These are phyloP conservation scores for Yasuhikotakia modesta DNA, from an alignment of 2,797 vertebrate genomes.

Conservation along the genomic window DNA sequence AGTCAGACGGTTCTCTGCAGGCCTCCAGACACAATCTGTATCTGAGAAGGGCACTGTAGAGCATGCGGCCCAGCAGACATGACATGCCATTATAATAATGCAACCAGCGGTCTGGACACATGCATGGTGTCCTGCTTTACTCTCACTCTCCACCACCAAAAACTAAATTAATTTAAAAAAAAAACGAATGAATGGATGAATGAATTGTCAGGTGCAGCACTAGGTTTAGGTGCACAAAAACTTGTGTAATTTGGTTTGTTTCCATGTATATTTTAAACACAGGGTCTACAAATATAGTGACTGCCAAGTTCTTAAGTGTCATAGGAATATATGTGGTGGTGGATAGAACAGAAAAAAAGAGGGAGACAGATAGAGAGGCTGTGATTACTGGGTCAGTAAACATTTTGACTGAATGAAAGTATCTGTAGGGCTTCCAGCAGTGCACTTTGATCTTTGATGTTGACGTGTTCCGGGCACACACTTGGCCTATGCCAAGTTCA, in stretches of 20 bases:
- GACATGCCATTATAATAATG: constrained; percentile 60
- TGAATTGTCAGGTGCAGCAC: not conserved
- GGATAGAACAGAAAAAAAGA: constrained; percentile 27
- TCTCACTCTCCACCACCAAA: not conserved
- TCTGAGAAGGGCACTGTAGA: constrained; percentile 51
- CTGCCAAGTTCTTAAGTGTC: constrained; percentile 35
- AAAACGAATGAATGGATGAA: not conserved
- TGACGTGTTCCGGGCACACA: constrained; percentile 66
- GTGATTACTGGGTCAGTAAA: constrained; percentile 63
- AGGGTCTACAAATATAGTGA: constrained; percentile 7
- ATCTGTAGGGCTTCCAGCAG: constrained; percentile 69
- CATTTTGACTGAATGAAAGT: constrained; percentile 73
- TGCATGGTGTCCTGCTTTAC: constrained; percentile 25
- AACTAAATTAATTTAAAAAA: not conserved
- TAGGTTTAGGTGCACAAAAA: not conserved
- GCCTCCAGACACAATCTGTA: constrained; percentile 71
- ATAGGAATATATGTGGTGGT: constrained; percentile 14
- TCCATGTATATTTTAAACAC: constrained; percentile 16
- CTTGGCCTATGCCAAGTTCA: constrained; percentile 63
- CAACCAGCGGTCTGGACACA: constrained; percentile 53
- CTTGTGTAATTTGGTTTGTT: constrained; percentile 21
- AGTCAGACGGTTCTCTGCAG: constrained; percentile 71
- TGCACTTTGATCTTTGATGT: constrained; percentile 73
- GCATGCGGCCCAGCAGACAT: constrained; percentile 56
- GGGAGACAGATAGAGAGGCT: constrained; percentile 54